Conservation (phyloP, 2,797 vertebrate species). For the Sebastiscus albofasciatus region DNA sequence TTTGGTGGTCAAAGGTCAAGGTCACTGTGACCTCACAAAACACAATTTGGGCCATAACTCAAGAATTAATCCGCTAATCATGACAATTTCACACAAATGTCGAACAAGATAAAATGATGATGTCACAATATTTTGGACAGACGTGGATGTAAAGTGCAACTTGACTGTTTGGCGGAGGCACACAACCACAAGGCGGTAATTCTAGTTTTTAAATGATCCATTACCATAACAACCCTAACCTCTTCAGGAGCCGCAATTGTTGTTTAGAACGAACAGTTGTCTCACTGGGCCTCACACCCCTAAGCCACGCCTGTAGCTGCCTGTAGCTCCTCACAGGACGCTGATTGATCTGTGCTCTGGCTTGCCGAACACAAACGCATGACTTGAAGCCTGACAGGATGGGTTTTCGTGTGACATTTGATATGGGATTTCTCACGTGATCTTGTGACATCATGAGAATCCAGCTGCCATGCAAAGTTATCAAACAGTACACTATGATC, state of each 20-base stretch:
- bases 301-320: too few species aligned
- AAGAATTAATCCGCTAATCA: background rate
- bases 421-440: accelerated
- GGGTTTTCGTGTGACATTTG: too few species aligned
- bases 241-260: too few species aligned
- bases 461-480: too few species aligned
- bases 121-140: background rate
- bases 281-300: too few species aligned
- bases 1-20: background rate
- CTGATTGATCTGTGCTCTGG: too few species aligned
- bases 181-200: background rate
- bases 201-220: background rate
- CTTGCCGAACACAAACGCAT: too few species aligned
- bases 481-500: background rate
- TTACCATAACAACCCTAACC: background rate
- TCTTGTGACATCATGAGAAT: too few species aligned
- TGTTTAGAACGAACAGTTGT: too few species aligned
- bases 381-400: too few species aligned
- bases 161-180: too few species aligned
- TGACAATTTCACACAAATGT: background rate
- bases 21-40: background rate
- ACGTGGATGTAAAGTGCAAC: background rate
- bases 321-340: too few species aligned
- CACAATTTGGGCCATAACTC: background rate
- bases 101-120: background rate